Evolutionary conservation across 2,113 vertebrate species (phyloP).

Genomic region (Scomber scombrus): DNA sequence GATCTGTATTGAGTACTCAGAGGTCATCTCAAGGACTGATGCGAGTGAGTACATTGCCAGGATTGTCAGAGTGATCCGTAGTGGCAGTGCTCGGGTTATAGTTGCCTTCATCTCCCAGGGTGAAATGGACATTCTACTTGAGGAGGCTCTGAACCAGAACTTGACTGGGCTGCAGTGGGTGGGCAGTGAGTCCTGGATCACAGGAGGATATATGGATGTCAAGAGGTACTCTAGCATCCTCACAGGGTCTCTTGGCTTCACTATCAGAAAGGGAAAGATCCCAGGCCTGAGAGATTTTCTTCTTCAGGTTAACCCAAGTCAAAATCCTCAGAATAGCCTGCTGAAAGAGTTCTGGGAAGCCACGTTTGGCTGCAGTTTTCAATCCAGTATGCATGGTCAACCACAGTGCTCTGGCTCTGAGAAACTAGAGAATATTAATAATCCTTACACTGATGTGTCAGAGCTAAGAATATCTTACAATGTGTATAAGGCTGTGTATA

Average conservation of each 20-base stretch:
- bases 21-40: slow-evolving; percentile 80
- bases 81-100: slow-evolving; percentile 78
- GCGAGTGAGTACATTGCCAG: slow-evolving; percentile 68
- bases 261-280: slow-evolving; percentile 79
- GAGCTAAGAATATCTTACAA: slow-evolving; percentile 84
- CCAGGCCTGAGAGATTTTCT: slow-evolving; percentile 80
- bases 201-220: slow-evolving; percentile 71
- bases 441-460: slow-evolving; percentile 82
- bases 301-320: slow-evolving; percentile 74
- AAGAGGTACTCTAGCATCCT: slow-evolving; percentile 71
- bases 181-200: slow-evolving; percentile 87
- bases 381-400: slow-evolving; percentile 1
- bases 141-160: slow-evolving; percentile 82
- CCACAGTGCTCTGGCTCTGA: slow-evolving; percentile 80
- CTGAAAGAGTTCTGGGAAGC: slow-evolving; percentile 85
- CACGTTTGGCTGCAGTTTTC: slow-evolving; percentile 77
- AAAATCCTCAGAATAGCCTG: slow-evolving; percentile 68
- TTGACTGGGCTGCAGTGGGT: slow-evolving; percentile 84
- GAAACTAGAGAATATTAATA: slow-evolving; percentile 70
- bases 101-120: slow-evolving; percentile 82
- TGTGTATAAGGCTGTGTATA: slow-evolving; percentile 85
- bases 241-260: slow-evolving; percentile 81
- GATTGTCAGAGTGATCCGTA: slow-evolving; percentile 75
- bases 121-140: slow-evolving; percentile 81
- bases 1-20: slow-evolving; percentile 84